Evolutionary conservation across 2,113 vertebrate species (phyloP).

Genomic region (Gnathonemus echidnorhynchus): DNA sequence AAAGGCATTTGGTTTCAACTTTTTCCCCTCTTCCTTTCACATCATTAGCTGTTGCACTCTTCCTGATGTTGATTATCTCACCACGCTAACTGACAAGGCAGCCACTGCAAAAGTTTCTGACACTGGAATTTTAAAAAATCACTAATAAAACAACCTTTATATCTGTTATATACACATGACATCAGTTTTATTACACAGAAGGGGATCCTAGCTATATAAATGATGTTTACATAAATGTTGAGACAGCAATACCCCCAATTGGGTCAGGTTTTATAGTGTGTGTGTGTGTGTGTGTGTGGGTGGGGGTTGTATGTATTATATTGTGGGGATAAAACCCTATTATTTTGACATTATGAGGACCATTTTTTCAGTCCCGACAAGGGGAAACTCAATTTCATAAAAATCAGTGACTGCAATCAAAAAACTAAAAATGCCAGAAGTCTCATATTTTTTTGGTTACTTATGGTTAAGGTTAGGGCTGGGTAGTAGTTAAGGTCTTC

Average conservation of each 20-base stretch:
- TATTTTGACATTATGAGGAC: background rate
- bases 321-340: background rate
- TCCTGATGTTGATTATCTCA: background rate
- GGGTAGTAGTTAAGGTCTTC: background rate
- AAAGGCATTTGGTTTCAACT: background rate
- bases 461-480: background rate
- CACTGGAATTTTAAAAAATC: background rate
- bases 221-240: background rate
- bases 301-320: background rate
- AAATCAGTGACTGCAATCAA: background rate
- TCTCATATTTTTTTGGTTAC: background rate
- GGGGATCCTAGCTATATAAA: background rate
- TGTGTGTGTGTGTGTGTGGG: background rate
- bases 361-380: background rate
- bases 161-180: background rate
- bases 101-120: background rate
- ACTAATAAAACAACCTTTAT: background rate
- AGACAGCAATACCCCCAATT: background rate
- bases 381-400: background rate
- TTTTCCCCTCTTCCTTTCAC: background rate
- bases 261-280: background rate
- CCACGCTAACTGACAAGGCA: background rate
- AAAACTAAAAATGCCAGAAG: background rate
- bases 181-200: background rate
- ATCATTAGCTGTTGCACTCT: background rate